phyloP scores from a whole-genome alignment of 2,888 invertebrate species.

The Ceramica pisi region DNA sequence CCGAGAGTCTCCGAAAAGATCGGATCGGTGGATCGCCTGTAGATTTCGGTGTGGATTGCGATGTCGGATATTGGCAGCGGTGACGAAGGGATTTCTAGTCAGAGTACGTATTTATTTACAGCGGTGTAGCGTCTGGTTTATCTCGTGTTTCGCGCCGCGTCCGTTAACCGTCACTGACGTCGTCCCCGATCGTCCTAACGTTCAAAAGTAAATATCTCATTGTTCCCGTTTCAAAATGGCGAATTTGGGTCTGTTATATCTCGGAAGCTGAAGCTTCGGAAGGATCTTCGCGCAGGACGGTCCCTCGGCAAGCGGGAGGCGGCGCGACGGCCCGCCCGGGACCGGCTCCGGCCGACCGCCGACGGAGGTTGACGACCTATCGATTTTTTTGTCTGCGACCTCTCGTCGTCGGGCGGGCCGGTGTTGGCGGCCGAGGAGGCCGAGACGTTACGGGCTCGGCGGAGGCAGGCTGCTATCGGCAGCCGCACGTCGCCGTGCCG shows the following conservation, averaged over 20 bases:
- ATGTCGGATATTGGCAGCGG: constrained; percentile 96
- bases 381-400: constrained; percentile 90
- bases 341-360: constrained; percentile 82
- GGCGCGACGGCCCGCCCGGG: constrained; percentile 81
- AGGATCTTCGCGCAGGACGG: constrained; percentile 66
- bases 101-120: constrained; percentile 92
- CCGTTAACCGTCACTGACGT: constrained; percentile 75
- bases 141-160: constrained; percentile 75
- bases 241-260: constrained; percentile 82
- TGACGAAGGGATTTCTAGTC: constrained; percentile 95
- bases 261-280: constrained; percentile 65
- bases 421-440: constrained; percentile 78
- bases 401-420: constrained; percentile 85
- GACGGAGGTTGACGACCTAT: constrained; percentile 90
- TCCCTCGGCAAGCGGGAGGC: constrained; percentile 71
- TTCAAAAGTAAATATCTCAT: constrained; percentile 90
- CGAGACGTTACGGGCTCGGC: constrained; percentile 71
- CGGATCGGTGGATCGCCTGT: constrained; percentile 89
- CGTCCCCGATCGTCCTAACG: constrained; percentile 78
- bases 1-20: constrained; percentile 83
- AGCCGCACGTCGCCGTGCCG: constrained; percentile 62
- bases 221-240: constrained; percentile 91
- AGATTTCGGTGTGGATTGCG: constrained; percentile 90
- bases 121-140: constrained; percentile 72
- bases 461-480: constrained; percentile 58